Conservation (phyloP, 2,888 invertebrate genomes). For the Sphaerophoria rueppellii region DNA sequence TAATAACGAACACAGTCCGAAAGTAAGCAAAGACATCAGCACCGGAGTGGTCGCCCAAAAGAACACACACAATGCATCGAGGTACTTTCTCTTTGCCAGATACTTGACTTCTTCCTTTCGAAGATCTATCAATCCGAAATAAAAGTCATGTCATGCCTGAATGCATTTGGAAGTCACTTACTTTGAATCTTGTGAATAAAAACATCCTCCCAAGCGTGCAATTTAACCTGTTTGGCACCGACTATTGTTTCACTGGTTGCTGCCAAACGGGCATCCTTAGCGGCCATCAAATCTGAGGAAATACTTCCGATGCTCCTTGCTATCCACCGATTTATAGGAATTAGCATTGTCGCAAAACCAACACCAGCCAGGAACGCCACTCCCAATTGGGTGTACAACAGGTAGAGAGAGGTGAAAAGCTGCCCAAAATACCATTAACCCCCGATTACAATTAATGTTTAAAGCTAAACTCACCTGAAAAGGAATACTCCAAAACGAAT, state of each 20-base stretch:
- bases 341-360: conserved; percentile 91
- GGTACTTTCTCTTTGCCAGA: conserved; percentile 93
- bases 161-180: conserved; percentile 80
- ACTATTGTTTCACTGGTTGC: conserved; percentile 92
- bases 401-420: conserved; percentile 90
- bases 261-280: conserved; percentile 95
- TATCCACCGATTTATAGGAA: conserved; percentile 95
- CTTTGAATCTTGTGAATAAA: conserved; percentile 89
- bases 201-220: conserved; percentile 96
- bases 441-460: background rate
- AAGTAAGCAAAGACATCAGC: conserved; percentile 91
- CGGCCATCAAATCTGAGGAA: conserved; percentile 93
- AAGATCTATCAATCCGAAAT: conserved; percentile 83
- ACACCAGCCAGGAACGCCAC: conserved; percentile 95
- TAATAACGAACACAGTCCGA: conserved; percentile 89
- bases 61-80: conserved; percentile 98
- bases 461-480: conserved; percentile 75
- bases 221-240: conserved; percentile 95
- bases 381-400: conserved; percentile 94
- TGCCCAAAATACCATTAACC: conserved; percentile 80
- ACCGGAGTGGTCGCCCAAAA: conserved; percentile 99
- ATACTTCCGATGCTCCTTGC: conserved; percentile 94
- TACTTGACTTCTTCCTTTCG: conserved; percentile 89
- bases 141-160: background rate
- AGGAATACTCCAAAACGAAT: conserved; percentile 98